These are phyloP conservation scores for Phalanger gymnotis DNA, from an alignment of 2,797 vertebrate genomes.

Conservation along the genomic window DNA sequence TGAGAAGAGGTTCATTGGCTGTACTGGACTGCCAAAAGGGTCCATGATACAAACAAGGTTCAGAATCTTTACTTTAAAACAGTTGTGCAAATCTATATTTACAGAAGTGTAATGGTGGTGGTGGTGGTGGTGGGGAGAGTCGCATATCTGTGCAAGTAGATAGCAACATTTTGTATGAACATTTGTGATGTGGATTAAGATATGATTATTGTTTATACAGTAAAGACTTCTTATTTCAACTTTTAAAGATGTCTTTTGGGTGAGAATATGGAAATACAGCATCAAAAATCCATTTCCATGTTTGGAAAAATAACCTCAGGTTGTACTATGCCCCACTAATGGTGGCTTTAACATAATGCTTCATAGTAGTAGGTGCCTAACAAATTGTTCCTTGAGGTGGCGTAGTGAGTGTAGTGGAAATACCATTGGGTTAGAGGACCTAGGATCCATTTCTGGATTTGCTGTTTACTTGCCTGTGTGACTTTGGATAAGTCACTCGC, in stretches of 20 bases:
- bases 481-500: not conserved
- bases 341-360: not conserved
- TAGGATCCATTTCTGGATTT: not conserved
- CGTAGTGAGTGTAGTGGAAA: not conserved
- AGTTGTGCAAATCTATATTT: not conserved
- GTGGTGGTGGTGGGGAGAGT: too few species aligned
- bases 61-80: not conserved
- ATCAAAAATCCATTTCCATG: not conserved
- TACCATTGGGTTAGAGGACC: not conserved
- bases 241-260: not conserved
- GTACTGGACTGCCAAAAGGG: not conserved
- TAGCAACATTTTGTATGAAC: not conserved
- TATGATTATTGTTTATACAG: not conserved
- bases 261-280: not conserved
- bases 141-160: accelerated
- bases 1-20: not conserved
- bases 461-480: not conserved
- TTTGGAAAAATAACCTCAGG: not conserved
- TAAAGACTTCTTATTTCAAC: not conserved
- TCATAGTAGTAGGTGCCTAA: not conserved
- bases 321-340: not conserved
- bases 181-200: not conserved
- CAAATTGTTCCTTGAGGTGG: not conserved
- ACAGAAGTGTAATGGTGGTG: not conserved
- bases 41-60: not conserved